These are phyloP conservation scores for Lampropteryx suffumata DNA, from an alignment of 2,888 invertebrate species.

Conservation along the genomic window DNA sequence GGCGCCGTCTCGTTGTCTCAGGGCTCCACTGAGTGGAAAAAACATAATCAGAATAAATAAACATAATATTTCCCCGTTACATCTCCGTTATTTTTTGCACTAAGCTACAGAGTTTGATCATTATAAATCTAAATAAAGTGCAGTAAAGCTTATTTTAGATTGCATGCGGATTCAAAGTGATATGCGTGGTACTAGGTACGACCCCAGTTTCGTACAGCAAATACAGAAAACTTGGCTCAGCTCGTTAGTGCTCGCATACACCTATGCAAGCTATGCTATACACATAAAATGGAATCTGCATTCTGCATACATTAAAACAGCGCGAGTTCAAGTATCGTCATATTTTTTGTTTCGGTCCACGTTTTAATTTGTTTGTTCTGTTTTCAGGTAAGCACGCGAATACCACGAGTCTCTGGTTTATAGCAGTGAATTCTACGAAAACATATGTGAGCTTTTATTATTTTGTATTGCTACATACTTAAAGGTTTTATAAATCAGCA, in stretches of 20 bases:
- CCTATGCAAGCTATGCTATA: slow-evolving; percentile 22
- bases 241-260: slow-evolving; percentile 44
- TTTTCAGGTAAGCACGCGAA: slow-evolving; percentile 28
- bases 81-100: no score
- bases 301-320: slow-evolving; percentile 17
- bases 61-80: no score
- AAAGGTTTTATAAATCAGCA: no score
- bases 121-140: neutral
- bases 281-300: slow-evolving; percentile 18
- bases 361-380: slow-evolving; percentile 15
- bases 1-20: no score
- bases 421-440: neutral
- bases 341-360: slow-evolving; percentile 8
- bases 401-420: slow-evolving; percentile 2
- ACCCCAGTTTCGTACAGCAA: slow-evolving; percentile 27
- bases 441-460: no score
- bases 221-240: slow-evolving; percentile 38
- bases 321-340: slow-evolving; percentile 12
- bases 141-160: neutral
- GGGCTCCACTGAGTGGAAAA: no score
- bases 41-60: no score
- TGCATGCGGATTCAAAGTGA: neutral
- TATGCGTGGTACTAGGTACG: neutral
- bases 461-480: no score
- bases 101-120: no score